These are phyloP conservation scores for Synaphobranchus kaupii DNA, from an alignment of 2,797 vertebrate species.

Conservation along the genomic window DNA sequence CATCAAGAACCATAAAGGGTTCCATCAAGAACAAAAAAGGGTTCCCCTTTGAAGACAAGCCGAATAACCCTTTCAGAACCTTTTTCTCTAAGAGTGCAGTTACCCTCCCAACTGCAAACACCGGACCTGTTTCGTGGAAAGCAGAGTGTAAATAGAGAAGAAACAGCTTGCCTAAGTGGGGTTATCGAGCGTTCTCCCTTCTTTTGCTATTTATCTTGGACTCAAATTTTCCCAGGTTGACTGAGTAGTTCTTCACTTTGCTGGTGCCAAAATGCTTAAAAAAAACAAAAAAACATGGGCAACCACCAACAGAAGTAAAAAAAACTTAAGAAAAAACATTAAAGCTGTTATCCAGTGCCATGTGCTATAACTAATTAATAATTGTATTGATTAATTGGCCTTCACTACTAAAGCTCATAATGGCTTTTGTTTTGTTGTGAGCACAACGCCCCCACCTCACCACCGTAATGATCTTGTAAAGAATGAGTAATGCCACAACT, in stretches of 20 bases:
- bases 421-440: slow-evolving; percentile 63
- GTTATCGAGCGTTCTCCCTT: not conserved
- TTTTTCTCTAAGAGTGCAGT: not conserved
- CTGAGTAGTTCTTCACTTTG: not conserved
- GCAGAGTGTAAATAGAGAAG: not conserved
- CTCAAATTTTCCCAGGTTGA: not conserved
- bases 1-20: no score
- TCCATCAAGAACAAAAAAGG: no score
- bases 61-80: no score
- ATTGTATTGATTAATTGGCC: slow-evolving; percentile 69
- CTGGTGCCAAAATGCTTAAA: not conserved
- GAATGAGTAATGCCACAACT: slow-evolving; percentile 67
- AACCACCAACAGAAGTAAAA: not conserved
- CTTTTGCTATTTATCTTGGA: not conserved
- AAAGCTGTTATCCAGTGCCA: not conserved
- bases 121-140: not conserved
- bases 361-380: slow-evolving; percentile 32
- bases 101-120: not conserved
- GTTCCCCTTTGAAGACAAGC: no score
- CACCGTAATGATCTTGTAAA: slow-evolving; percentile 60
- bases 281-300: not conserved
- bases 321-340: not conserved
- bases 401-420: slow-evolving; percentile 65
- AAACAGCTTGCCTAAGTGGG: not conserved
- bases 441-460: slow-evolving; percentile 29